Percentiles rank a stretch among this genome's conserved stretches.
Evolutionary conservation across 2,797 vertebrate genomes (phyloP).

Genomic region (Macropus fuliginosus): DNA sequence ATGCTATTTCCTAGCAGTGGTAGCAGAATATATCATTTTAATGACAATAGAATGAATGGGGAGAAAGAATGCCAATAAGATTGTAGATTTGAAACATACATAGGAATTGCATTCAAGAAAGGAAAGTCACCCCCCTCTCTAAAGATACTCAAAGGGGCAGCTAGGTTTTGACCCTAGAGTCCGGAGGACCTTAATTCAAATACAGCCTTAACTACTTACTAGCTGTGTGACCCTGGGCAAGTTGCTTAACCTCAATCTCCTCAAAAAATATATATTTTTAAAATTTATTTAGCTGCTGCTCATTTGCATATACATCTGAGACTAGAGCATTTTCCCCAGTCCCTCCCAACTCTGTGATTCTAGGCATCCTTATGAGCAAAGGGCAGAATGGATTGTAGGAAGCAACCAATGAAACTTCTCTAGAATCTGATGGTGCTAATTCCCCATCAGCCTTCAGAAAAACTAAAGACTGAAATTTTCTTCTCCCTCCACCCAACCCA

Average conservation of each 20-base stretch:
- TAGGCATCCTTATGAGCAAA: background rate
- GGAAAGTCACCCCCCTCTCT: background rate
- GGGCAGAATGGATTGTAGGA: background rate
- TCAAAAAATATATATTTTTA: background rate
- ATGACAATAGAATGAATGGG: background rate
- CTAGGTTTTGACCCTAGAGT: background rate
- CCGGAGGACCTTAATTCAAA: background rate
- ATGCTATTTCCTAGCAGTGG: background rate
- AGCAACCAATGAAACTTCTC: background rate
- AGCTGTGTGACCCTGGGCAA: background rate
- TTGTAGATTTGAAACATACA: background rate
- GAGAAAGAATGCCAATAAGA: background rate
- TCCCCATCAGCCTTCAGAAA: background rate
- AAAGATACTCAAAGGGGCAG: no score
- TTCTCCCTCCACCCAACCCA: background rate
- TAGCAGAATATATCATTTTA: background rate
- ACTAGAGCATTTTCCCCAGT: background rate
- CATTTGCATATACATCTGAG: background rate
- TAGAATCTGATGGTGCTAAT: background rate
- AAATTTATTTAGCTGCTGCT: background rate
- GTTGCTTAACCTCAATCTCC: background rate
- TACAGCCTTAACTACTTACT: background rate
- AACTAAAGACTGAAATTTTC: background rate
- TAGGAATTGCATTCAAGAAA: background rate
- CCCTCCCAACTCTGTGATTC: background rate